These are phyloP conservation scores for Platichthys stellatus DNA, from an alignment of 2,113 vertebrate genomes.

Conservation along the genomic window DNA sequence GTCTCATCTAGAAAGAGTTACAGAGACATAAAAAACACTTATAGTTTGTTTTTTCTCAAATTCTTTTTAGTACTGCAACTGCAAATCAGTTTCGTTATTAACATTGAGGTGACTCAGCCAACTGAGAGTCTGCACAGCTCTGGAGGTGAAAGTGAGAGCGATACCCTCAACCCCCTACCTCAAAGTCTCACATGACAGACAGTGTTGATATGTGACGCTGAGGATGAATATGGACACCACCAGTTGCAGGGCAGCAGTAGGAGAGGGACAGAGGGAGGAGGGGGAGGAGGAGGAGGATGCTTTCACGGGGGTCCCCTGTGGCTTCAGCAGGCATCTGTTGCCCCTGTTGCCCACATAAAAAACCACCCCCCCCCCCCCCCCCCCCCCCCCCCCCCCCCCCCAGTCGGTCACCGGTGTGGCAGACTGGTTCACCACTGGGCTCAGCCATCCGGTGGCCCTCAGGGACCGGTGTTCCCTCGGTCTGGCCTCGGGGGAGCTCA, in stretches of 20 bases:
- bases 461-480: constrained; percentile 50
- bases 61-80: no score
- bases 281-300: constrained; percentile 80
- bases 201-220: constrained; percentile 60
- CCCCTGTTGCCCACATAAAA: constrained; percentile 77
- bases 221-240: constrained; percentile 63
- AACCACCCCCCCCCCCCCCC: constrained; percentile 27
- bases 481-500: constrained; percentile 70
- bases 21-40: no score
- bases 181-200: constrained; percentile 40
- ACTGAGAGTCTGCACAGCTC: constrained; percentile 14
- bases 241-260: constrained; percentile 63
- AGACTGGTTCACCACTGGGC: constrained; percentile 49
- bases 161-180: background rate
- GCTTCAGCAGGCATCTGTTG: constrained; percentile 98
- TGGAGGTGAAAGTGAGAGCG: constrained; percentile 19
- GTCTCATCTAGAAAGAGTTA: no score
- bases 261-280: constrained; percentile 70
- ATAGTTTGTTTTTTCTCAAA: no score
- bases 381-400: constrained; percentile 39
- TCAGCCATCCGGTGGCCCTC: constrained; percentile 44
- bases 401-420: constrained; percentile 56
- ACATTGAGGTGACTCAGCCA: background rate
- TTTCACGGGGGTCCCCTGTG: constrained; percentile 93
- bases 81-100: background rate